Conservation (phyloP, 2,797 vertebrate genomes). For the Steatocranus sp. region DNA sequence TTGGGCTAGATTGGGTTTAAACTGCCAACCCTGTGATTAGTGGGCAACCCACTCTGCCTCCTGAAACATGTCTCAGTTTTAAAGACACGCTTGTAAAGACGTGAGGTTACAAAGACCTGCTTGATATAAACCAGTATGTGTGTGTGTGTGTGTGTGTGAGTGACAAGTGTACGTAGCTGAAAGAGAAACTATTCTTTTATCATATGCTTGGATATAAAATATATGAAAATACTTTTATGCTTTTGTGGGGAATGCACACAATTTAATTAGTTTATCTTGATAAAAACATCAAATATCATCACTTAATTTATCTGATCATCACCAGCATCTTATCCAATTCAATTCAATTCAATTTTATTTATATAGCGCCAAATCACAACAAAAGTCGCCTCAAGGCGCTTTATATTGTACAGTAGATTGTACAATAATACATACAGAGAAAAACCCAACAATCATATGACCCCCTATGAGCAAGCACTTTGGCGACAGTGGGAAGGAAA, state of each 20-base stretch:
- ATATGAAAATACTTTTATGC: not conserved
- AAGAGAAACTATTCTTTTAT: not conserved
- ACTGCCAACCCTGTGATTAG: not conserved
- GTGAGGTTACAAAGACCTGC: not conserved
- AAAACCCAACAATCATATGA: too few relatives aligned
- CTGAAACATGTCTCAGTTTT: not conserved
- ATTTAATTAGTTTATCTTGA: not conserved
- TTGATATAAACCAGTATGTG: not conserved
- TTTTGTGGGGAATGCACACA: not conserved
- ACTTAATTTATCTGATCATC: not conserved
- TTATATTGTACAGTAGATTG: too few relatives aligned
- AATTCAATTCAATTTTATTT: too few relatives aligned
- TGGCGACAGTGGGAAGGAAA: too few relatives aligned
- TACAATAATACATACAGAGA: too few relatives aligned
- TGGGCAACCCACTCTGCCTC: not conserved
- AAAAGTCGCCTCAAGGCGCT: too few relatives aligned
- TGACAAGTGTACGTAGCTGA: not conserved
- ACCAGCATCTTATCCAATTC: not conserved
- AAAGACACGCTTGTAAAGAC: not conserved
- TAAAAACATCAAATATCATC: not conserved
- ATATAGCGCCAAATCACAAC: too few relatives aligned
- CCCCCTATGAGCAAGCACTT: too few relatives aligned
- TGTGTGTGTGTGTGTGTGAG: not conserved
- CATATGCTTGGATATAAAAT: not conserved
- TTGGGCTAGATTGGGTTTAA: not conserved